These are phyloP conservation scores for Nesoenas mayeri DNA, from an alignment of 2,113 vertebrate genomes.

Conservation along the genomic window DNA sequence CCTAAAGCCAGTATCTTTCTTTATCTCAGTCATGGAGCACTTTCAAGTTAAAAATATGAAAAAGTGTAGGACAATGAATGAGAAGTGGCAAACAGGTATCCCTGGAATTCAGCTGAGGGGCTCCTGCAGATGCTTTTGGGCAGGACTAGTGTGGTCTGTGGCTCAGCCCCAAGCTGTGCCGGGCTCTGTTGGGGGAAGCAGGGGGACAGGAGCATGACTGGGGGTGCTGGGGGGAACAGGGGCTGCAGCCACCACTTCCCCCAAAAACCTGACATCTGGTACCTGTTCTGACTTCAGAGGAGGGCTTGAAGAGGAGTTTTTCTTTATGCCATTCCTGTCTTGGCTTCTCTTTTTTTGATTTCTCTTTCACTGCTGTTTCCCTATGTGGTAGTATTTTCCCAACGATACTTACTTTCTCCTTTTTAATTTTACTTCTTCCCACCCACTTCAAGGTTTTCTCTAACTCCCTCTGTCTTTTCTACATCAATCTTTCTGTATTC, in stretches of 20 bases:
- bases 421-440: background rate
- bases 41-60: background rate
- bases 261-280: background rate
- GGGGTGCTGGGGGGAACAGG: background rate
- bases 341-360: background rate
- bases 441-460: background rate
- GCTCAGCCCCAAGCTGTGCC: fast-evolving
- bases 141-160: background rate
- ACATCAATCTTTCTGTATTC: background rate
- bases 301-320: background rate
- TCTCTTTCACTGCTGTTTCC: background rate
- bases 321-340: background rate
- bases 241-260: background rate
- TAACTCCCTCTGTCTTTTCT: background rate
- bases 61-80: background rate
- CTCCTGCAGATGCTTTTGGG: background rate
- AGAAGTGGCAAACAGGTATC: background rate
- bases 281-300: background rate
- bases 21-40: background rate
- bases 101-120: background rate
- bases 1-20: background rate
- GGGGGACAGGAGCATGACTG: fast-evolving
- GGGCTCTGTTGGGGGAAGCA: background rate
- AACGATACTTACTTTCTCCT: background rate
- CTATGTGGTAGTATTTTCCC: background rate